phyloP scores from a whole-genome alignment of 2,888 invertebrate genomes.

The Esperia sulphurella region DNA sequence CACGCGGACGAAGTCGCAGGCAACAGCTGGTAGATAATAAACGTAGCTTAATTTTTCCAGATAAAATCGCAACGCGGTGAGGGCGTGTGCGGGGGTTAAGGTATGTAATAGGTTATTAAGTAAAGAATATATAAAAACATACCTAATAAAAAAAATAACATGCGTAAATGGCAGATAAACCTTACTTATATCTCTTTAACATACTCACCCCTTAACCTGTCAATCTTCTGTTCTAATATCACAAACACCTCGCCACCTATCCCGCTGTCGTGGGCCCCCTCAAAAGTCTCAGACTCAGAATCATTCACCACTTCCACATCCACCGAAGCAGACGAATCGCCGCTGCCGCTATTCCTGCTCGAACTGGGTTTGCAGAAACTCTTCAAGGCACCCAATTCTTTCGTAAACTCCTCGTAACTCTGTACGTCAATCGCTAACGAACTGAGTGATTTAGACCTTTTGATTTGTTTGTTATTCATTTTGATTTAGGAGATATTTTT shows the following conservation, averaged over 20 bases:
- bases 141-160: too few species aligned
- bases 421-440: constrained; percentile 3
- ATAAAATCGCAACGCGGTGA: too few species aligned
- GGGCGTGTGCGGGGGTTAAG: too few species aligned
- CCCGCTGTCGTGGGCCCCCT: background rate
- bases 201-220: constrained; percentile 44
- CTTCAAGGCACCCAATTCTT: too few species aligned
- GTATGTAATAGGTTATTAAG: too few species aligned
- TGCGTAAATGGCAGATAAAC: background rate
- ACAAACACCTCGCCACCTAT: constrained; percentile 27
- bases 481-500: background rate
- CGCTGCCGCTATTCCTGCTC: background rate
- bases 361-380: too few species aligned
- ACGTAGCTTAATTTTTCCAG: too few species aligned
- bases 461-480: background rate
- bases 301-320: constrained; percentile 23
- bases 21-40: too few species aligned
- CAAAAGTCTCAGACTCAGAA: constrained; percentile 10
- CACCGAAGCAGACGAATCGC: constrained; percentile 31
- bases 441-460: constrained; percentile 15
- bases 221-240: constrained; percentile 50
- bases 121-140: too few species aligned
- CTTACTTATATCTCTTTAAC: background rate
- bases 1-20: too few species aligned
- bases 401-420: background rate